phyloP scores from a whole-genome alignment of 1,140 invertebrate species.

The Sitobion miscanthi region DNA sequence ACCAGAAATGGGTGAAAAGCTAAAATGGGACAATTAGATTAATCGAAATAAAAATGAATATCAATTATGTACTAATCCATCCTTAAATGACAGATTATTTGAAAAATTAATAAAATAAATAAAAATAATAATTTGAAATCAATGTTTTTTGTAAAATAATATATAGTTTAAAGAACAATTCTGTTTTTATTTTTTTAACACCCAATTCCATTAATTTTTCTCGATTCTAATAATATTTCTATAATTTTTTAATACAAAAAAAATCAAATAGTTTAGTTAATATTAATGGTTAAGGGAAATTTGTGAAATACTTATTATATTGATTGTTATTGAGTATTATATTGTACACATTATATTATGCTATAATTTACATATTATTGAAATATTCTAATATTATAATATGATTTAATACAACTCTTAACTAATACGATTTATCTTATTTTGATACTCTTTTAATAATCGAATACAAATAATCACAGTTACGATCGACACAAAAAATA shows the following conservation, averaged over 20 bases:
- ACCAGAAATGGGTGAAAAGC: no score
- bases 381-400: no score
- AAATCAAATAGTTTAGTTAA: background rate
- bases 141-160: background rate
- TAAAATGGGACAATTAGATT: no score
- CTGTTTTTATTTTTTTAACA: background rate
- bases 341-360: background rate
- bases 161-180: background rate
- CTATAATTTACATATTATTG: background rate
- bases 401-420: no score
- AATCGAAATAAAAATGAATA: no score
- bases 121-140: background rate
- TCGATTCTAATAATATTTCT: background rate
- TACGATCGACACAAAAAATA: no score
- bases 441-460: no score
- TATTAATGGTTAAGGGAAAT: background rate
- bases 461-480: no score
- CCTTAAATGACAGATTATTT: no score
- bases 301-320: background rate
- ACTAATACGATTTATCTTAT: no score
- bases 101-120: background rate
- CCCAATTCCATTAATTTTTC: background rate
- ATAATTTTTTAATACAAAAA: background rate
- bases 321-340: background rate
- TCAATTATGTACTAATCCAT: no score